A percentile compares a stretch with the other conserved stretches of the same genome.
Evolutionary conservation across 2,888 invertebrate genomes (phyloP).

Genomic region (Anagyrus pseudococci): DNA sequence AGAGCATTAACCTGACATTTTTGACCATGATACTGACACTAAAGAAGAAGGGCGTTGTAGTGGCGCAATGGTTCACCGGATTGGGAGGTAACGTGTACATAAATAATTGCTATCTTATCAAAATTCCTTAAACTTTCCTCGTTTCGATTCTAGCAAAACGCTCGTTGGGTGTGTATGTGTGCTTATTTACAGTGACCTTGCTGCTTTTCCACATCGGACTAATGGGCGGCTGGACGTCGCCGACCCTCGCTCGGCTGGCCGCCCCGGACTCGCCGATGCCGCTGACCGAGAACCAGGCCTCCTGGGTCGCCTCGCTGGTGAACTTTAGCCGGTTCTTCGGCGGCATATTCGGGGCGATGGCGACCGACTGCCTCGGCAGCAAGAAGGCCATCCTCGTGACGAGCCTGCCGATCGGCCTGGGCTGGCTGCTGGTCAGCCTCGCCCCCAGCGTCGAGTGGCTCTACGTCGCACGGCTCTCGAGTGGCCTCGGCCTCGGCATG

Average conservation of each 20-base stretch:
- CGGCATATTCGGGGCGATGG: constrained; percentile 41
- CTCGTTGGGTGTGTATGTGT: neutral
- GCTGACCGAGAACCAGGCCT: constrained; percentile 41
- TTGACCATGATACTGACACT: too few relatives aligned
- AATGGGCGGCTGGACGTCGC: constrained; percentile 47
- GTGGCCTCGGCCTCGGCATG: constrained; percentile 47
- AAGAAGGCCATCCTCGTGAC: constrained; percentile 41
- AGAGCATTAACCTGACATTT: too few relatives aligned
- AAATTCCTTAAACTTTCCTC: neutral
- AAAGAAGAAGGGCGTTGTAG: constrained; percentile 9
- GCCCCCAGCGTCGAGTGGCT: constrained; percentile 42
- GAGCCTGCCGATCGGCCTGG: constrained; percentile 39
- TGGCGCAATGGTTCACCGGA: constrained; percentile 33
- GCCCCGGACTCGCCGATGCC: constrained; percentile 37
- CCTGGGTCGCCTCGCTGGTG: constrained; percentile 48
- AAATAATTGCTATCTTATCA: neutral
- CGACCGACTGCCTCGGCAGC: constrained; percentile 41
- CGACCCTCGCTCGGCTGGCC: constrained; percentile 44
- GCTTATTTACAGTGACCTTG: constrained; percentile 41
- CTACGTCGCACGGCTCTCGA: constrained; percentile 39
- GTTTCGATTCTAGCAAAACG: neutral
- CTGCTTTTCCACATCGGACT: constrained; percentile 44
- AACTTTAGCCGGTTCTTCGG: constrained; percentile 44
- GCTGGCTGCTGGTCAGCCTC: constrained; percentile 42
- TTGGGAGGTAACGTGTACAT: constrained; percentile 25